Conservation (phyloP, 2,888 invertebrate species). For the Clistopyga incitator region DNA sequence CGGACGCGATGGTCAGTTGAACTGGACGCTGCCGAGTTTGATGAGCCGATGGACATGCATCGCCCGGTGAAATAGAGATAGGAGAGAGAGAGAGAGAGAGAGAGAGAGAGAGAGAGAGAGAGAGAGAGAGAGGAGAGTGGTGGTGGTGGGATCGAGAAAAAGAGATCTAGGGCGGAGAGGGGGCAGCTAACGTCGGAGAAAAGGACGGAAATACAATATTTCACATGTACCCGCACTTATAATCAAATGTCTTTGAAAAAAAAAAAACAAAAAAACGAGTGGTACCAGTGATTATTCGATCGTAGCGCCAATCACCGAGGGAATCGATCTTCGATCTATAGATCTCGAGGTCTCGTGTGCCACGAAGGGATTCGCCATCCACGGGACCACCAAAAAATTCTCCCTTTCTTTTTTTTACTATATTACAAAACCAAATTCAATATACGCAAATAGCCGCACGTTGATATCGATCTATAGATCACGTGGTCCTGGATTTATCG, state of each 20-base stretch:
- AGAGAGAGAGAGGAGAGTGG: constrained; percentile 42
- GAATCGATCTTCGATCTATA: not conserved
- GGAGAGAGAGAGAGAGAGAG: constrained; percentile 44
- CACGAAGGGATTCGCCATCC: not conserved
- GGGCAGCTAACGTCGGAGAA: constrained; percentile 32
- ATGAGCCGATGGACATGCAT: constrained; percentile 29
- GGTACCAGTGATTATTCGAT: not conserved
- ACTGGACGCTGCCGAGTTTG: constrained; percentile 33
- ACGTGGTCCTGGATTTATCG: not conserved
- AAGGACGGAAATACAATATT: constrained; percentile 2
- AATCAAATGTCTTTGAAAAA: not conserved
- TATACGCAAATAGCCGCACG: too few species aligned
- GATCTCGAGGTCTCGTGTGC: not conserved
- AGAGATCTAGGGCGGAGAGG: constrained; percentile 56
- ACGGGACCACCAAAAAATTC: too few species aligned
- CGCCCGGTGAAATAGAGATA: constrained; percentile 30
- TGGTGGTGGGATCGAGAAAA: constrained; percentile 58
- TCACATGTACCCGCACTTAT: not conserved
- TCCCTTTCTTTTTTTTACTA: too few species aligned
- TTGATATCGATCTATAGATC: not conserved
- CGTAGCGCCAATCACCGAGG: not conserved
- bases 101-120: constrained; percentile 44
- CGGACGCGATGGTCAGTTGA: constrained; percentile 42
- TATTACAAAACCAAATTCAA: too few species aligned
- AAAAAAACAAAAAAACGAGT: not conserved